Base-by-base conservation (phyloP, 2,113 vertebrate species). In the Bungarus multicinctus region DNA sequence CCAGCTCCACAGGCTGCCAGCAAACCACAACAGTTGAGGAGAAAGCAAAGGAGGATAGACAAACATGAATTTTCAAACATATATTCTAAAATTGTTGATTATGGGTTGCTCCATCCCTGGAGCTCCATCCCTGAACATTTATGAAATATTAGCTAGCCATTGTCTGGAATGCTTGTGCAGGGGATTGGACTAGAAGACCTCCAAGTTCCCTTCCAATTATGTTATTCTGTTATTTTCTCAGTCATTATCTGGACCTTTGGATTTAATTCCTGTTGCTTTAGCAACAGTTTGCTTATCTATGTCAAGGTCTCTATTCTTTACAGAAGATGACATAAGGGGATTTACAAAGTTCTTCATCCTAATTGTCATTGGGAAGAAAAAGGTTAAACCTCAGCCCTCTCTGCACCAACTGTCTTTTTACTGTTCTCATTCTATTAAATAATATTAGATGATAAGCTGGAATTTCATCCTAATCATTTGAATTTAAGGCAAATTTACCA, bases 11-110 rank as follows among this genome's bases (percentile, higher is more conserved):
- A 45, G 45, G 45, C 45, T 4, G 4, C 45, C 0, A 5, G 45
- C 45, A 45, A 4, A 45, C 45, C 45, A 45, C 45, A 45, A 5
- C 45, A 45, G 45, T 5, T 45, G 45, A 0, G 53, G 89, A 94
- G 89, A 95, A 60, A 95, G 55, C 30, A 96, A 22, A 93, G 22
- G 43, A 58, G 57, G 8, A 58, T 8, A 58, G 57, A 27, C 57
- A 58, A 23, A 18, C 14, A n/a, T 50, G 14, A 52, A 53, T 88
- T 5, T 45, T 85, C 81, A 85, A 2, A 45, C 2, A 22, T 85
- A 85, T 45, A 60, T 60, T 60, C 58, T 60, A 60, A 60, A 60
- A 60, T 30, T 60, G 58, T 30, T 10, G 58, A 30, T 11, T 11
- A 9, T 60, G 58, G 25, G 9, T 60, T 60, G 58, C 3, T 60